Evolutionary conservation across 2,113 vertebrate genomes (phyloP).

Genomic region (Neotoma lepida): DNA sequence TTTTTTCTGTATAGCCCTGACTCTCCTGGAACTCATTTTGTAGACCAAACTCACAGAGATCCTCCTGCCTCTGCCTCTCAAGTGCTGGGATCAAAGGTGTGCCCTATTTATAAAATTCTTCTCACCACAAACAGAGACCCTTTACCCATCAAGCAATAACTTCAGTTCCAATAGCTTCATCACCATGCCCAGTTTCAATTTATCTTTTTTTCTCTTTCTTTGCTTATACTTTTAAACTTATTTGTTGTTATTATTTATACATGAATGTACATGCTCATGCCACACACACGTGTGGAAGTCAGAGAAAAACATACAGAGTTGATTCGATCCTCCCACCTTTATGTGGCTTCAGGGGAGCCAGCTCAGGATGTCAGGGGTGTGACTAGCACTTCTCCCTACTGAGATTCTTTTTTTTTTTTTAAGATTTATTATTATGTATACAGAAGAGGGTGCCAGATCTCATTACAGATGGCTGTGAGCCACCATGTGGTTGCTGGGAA

Average conservation of each 20-base stretch:
- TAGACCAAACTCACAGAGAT: too few species aligned
- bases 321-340: not conserved
- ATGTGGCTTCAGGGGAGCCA: not conserved
- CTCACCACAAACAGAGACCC: not conserved
- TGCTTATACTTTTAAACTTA: not conserved
- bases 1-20: too few species aligned
- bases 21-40: too few species aligned
- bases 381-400: not conserved
- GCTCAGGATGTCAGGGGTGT: not conserved
- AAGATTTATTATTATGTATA: too few species aligned
- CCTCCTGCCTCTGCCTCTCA: too few species aligned
- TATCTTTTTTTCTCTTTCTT: not conserved
- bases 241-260: not conserved
- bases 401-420: too few species aligned
- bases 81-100: too few species aligned
- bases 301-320: not conserved
- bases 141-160: not conserved
- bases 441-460: too few species aligned
- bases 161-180: too few species aligned
- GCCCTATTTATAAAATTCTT: not conserved
- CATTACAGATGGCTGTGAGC: too few species aligned
- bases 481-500: too few species aligned
- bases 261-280: not conserved
- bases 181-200: not conserved
- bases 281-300: not conserved